phyloP scores from a whole-genome alignment of 2,113 vertebrate species.

The Rhynchomys soricoides region DNA sequence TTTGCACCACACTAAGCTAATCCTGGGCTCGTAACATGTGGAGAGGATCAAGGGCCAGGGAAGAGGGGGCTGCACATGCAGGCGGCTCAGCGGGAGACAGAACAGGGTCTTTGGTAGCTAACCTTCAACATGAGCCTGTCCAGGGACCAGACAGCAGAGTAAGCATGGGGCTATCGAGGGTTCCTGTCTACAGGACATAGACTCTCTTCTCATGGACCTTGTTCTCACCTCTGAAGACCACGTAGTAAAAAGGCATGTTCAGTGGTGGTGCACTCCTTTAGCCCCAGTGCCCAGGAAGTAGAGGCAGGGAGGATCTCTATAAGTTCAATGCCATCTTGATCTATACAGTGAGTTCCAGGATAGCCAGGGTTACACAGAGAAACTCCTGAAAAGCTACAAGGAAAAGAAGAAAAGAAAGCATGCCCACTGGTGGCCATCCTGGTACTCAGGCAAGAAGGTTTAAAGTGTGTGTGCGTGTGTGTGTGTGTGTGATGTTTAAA shows the following conservation, averaged over 20 bases:
- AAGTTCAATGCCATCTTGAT: neutral
- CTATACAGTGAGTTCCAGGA: neutral
- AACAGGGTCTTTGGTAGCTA: neutral
- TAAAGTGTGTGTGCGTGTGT: neutral
- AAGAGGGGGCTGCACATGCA: neutral
- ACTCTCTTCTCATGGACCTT: neutral
- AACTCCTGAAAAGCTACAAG: neutral
- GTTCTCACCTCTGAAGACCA: neutral
- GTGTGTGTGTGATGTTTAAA: neutral
- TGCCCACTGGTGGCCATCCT: neutral
- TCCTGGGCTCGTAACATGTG: neutral
- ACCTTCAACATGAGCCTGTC: neutral
- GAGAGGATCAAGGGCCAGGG: neutral
- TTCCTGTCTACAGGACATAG: neutral
- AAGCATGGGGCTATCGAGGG: neutral
- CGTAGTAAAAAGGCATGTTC: neutral
- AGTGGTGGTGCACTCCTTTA: too few relatives aligned
- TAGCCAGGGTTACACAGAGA: neutral
- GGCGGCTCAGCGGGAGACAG: neutral
- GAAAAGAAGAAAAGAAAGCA: neutral
- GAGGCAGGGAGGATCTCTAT: neutral
- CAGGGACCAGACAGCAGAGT: neutral
- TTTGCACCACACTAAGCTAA: neutral
- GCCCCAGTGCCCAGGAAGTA: neutral
- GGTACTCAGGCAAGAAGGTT: neutral